phyloP scores from a whole-genome alignment of 2,888 invertebrate genomes.

The Andrena haemorrhoa region DNA sequence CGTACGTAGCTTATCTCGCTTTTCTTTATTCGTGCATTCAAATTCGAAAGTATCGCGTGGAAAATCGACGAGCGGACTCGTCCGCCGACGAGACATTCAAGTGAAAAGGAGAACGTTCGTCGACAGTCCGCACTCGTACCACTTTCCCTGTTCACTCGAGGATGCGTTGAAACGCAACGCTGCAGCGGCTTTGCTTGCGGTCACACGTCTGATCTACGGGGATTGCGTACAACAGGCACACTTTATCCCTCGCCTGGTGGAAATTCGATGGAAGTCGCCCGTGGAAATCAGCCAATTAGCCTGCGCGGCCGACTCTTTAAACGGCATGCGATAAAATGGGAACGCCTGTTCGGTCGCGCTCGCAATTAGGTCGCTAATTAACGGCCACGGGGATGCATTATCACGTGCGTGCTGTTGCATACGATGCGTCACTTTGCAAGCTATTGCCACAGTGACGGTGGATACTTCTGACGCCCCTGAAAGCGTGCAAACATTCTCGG shows the following conservation, averaged over 20 bases:
- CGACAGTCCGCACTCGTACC: slow-evolving; percentile 64
- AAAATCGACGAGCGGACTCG: not conserved
- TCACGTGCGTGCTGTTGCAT: slow-evolving; percentile 2
- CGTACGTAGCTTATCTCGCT: too few relatives aligned
- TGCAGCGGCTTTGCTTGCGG: slow-evolving; percentile 57
- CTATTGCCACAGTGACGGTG: not conserved
- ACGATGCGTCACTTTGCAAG: not conserved
- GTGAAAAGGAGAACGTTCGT: slow-evolving; percentile 65
- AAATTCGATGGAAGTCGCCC: slow-evolving; percentile 51
- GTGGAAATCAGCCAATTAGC: slow-evolving; percentile 62
- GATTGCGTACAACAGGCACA: slow-evolving; percentile 26
- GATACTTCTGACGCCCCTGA: not conserved
- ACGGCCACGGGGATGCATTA: slow-evolving; percentile 12
- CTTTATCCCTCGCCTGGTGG: slow-evolving; percentile 30
- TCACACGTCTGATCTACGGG: slow-evolving; percentile 59
- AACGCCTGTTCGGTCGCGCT: slow-evolving; percentile 23
- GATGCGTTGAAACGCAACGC: slow-evolving; percentile 43
- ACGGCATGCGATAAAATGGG: slow-evolving; percentile 49
- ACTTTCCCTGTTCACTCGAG: slow-evolving; percentile 62
- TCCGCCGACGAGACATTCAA: slow-evolving; percentile 9
- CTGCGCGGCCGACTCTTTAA: slow-evolving; percentile 47
- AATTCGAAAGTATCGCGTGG: not conserved
- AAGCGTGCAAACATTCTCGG: not conserved
- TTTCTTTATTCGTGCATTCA: too few relatives aligned
- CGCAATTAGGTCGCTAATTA: slow-evolving; percentile 55